A percentile compares a stretch with the other conserved stretches of the same genome.
Conservation (phyloP, 2,113 vertebrate species). For the Recurvirostra avosetta region DNA sequence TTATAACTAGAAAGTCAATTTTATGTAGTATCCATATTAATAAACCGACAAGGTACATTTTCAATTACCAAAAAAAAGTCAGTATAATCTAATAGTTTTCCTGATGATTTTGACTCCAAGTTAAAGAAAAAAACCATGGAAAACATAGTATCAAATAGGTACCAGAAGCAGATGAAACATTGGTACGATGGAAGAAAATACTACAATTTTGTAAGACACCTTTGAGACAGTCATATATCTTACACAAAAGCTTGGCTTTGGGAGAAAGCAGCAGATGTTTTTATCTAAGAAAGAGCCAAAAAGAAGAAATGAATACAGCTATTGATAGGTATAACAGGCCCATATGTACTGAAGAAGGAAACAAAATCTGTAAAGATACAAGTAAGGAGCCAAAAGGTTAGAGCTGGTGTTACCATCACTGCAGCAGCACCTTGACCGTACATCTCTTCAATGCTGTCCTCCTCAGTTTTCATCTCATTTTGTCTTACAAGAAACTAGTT, state of each 20-base stretch:
- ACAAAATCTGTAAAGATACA: neutral
- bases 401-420: neutral
- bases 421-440: neutral
- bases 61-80: neutral
- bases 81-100: neutral
- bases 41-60: neutral
- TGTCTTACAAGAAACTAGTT: neutral
- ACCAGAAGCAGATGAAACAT: neutral
- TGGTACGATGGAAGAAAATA: neutral
- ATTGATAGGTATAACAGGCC: neutral
- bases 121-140: neutral
- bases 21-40: neutral
- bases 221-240: neutral
- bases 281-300: neutral
- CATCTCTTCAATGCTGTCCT: neutral
- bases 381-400: neutral
- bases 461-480: neutral
- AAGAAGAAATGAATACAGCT: neutral
- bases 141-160: neutral
- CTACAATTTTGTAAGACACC: neutral
- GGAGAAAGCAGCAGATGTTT: neutral
- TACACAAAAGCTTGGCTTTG: neutral
- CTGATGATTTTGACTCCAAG: neutral
- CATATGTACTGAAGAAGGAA: neutral
- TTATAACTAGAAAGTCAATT: neutral